Conservation (phyloP, 64 coral and sea anemone genomes). For the Dendronephthya gigantea region DNA sequence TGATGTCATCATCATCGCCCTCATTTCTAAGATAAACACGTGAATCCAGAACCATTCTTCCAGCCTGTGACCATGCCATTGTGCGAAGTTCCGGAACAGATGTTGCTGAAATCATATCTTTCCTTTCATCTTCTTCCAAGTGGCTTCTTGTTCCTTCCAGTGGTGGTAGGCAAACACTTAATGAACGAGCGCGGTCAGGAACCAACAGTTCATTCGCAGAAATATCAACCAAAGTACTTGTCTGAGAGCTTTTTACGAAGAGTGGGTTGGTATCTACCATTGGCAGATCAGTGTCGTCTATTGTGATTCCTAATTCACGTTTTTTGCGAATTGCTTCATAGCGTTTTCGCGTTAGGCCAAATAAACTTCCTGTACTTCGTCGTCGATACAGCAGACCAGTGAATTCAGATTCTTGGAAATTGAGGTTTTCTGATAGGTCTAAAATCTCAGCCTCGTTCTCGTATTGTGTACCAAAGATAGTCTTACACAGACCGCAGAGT, state of each 20-base stretch:
- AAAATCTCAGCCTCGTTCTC: not conserved
- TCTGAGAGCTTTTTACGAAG: not conserved
- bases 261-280: not conserved
- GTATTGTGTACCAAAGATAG: not conserved
- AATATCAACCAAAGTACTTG: not conserved
- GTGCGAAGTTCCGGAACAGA: not conserved
- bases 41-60: not conserved
- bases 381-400: not conserved
- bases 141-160: not conserved
- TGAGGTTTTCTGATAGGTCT: not conserved
- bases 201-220: not conserved
- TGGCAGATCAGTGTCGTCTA: not conserved
- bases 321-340: not conserved
- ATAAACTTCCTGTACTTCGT: not conserved
- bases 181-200: not conserved
- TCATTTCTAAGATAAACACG: not conserved
- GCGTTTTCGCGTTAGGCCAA: not conserved
- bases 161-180: not conserved
- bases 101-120: not conserved
- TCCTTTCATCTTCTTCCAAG: not conserved
- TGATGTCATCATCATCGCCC: not conserved
- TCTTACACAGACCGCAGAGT: not conserved
- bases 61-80: not conserved
- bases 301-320: not conserved
- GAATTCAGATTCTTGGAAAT: not conserved